Conservation (phyloP, 2,888 invertebrate species). For the Caenorhabditis drosophilae region DNA sequence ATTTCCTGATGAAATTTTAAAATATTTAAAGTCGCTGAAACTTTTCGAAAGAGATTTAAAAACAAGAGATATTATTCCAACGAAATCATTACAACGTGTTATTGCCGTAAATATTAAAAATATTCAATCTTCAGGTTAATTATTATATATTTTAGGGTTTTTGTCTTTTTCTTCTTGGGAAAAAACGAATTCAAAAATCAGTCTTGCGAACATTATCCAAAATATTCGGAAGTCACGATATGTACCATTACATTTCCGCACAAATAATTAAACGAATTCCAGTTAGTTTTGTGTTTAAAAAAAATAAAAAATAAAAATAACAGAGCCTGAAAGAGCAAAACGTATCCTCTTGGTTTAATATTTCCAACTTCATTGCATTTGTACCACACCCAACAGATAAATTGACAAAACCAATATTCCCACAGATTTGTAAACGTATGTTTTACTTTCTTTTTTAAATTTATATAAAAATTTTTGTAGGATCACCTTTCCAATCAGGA, state of each 20-base stretch:
- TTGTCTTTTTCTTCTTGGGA: constrained; percentile 15
- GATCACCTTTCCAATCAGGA: constrained; percentile 16
- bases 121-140: background rate
- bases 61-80: constrained; percentile 19
- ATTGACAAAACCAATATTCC: constrained; percentile 26
- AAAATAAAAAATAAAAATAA: constrained; percentile 1
- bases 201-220: constrained; percentile 18
- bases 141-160: constrained; percentile 25
- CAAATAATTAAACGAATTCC: constrained; percentile 15
- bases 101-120: constrained; percentile 8
- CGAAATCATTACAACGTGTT: constrained; percentile 25
- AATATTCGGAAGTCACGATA: constrained; percentile 32
- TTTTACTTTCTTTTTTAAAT: background rate
- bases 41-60: constrained; percentile 22
- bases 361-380: constrained; percentile 33
- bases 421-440: constrained; percentile 11
- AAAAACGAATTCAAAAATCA: constrained; percentile 16
- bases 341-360: constrained; percentile 27
- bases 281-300: constrained; percentile 6
- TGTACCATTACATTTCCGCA: constrained; percentile 28
- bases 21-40: constrained; percentile 22
- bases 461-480: constrained; percentile 6
- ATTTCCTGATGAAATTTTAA: constrained; percentile 27
- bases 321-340: constrained; percentile 16
- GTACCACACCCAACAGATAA: constrained; percentile 31